Evolutionary conservation across 2,797 vertebrate genomes (phyloP), one percentile per base, ranked within the genome.

Genomic region (Clarias fuscus): DNA sequence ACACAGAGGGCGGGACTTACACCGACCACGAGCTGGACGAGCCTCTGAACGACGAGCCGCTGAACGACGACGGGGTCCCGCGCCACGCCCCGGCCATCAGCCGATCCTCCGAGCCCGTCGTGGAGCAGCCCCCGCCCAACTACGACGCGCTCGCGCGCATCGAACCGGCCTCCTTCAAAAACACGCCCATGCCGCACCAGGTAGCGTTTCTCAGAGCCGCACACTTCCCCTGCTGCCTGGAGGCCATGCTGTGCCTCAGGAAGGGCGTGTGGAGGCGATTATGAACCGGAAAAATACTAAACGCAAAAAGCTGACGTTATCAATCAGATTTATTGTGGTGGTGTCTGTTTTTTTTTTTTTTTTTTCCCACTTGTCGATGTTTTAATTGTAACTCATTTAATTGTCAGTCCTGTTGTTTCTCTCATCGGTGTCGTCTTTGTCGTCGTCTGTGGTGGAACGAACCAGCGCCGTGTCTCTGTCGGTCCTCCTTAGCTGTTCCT

Each of bases 1-100:
- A 99, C 93, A 99, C 98, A 2, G 98, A 99, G 96, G 98, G 98
- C 0, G 98, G 98, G 84, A 97, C 98, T 92, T 99, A 99, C 90
- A 99, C 98, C 7, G 98, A 99, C 94, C 98, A 99, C 95, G 98
- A 99, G 92, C 95, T 99, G 94, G 98, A 99, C 87, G 98, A 99
- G 93, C 99, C 98, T 4, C 96, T 99, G 88, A 99, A 99, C 65
- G 98, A 99, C 61, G 98, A 99, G 68, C 84, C 84, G 30, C 27
- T 86, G 89, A 99, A 99, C 62, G 98, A 99, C 53, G 98, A 99
- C 86, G 97, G 96, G 84, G 97, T 97, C 87, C 98, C 95, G 18
- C 98, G 97, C 61, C 93, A 96, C 5, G 97, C 97, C 92, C 98
- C 97, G 33, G 98, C 98, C 93, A 98, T 99, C 94, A 99, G 98